Percentiles rank a stretch among this genome's conserved stretches.
These are phyloP conservation scores for Lamellibrachia luymesi DNA, from an alignment of 1,140 invertebrate species.

Conservation along the genomic window DNA sequence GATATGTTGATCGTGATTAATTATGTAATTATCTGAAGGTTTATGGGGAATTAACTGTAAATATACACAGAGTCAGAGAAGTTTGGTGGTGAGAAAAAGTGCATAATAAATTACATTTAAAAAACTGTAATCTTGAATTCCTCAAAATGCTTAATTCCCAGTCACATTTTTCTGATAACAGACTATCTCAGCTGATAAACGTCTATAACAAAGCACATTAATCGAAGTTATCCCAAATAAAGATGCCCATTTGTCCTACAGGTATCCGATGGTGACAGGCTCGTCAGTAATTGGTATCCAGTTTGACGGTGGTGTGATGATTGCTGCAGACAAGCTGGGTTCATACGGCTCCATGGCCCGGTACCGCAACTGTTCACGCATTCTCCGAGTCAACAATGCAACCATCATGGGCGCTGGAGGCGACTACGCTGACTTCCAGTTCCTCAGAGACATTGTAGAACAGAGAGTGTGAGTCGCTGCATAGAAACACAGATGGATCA, in stretches of 20 bases:
- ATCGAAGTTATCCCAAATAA: too few species aligned
- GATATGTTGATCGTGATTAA: too few species aligned
- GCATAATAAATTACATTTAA: too few species aligned
- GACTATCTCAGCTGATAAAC: too few species aligned
- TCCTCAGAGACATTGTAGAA: conserved; percentile 80
- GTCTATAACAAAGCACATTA: too few species aligned
- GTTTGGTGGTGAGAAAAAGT: too few species aligned
- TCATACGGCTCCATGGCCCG: conserved; percentile 90
- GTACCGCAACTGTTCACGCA: conserved; percentile 77
- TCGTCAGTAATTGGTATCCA: conserved; percentile 85
- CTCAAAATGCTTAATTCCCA: too few species aligned
- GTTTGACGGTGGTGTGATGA: conserved; percentile 84
- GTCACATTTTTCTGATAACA: too few species aligned
- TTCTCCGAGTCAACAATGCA: conserved; percentile 85
- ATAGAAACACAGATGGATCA: neutral
- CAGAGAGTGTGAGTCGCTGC: conserved; percentile 82
- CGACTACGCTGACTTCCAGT: conserved; percentile 95
- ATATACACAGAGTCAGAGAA: too few species aligned
- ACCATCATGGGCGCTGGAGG: conserved; percentile 86
- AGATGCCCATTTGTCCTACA: conserved; percentile 51
- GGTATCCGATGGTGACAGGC: conserved; percentile 81
- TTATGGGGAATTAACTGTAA: too few species aligned
- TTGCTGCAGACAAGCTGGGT: conserved; percentile 87
- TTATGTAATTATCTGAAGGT: too few species aligned
- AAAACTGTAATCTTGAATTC: too few species aligned